Base-by-base conservation (phyloP, 2,797 vertebrate genomes). In the Siniperca obscura region DNA sequence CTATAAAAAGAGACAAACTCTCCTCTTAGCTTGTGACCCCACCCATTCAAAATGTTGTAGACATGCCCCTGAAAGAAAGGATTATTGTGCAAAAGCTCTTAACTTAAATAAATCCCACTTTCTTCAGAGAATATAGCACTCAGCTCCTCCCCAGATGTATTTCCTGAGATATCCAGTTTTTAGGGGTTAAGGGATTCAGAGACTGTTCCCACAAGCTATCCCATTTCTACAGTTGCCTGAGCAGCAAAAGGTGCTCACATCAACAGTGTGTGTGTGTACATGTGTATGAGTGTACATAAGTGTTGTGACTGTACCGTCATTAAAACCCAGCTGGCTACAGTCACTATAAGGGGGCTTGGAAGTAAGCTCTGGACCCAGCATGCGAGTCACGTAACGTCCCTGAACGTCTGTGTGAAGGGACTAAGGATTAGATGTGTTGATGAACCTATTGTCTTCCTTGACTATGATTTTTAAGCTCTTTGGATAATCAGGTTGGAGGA, bases 361-460 rank as follows among this genome's bases (percentile, higher is more conserved):
- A 30, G 65, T 70, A 86, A 92, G 86, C 86, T 88, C 57, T 62
- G 61, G 57, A 70, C 72, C 65, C 81, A 68, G 89, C 78, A 77
- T 74, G 78, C 40, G 16, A 84, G 80, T 86, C 89, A 78, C 69
- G 25, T 74, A 79, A 83, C 22, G 7, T 81, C 81, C 60, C 83
- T 73, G 73, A 91, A 90, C 90, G 90, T 86, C 85, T 89, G 90
- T 53, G 81, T 71, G 70, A 70, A 70, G 38, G 76, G 65, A 73
- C 75, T 56, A 25, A 74, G 77, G 74, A 87, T 77, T 66, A 85
- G 90, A 94, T 91, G 84, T 69, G 83, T 57, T 75, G 76, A 86
- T 78, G 82, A 87, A 86, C 82, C 71, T 81, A 71, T 62, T 60
- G 61, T 42, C 59, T 62, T 48, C 57, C 67, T 69, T 61, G 30